Evolutionary conservation across 2,113 vertebrate species (phyloP).

Genomic region (Sorex araneus): DNA sequence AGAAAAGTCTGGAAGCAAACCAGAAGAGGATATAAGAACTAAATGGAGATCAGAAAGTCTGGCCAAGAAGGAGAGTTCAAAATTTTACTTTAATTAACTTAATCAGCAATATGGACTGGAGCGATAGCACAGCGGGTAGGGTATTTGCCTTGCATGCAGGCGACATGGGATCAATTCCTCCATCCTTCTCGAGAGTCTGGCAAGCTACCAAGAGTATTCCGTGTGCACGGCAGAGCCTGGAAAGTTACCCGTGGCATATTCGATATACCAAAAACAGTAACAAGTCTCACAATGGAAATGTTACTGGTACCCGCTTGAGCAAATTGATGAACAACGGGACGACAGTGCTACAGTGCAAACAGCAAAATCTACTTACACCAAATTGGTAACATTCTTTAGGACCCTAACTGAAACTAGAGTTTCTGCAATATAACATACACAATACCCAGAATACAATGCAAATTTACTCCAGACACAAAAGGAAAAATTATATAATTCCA

Average conservation of each 20-base stretch:
- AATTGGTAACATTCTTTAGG: not conserved
- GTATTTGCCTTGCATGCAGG: too few relatives aligned
- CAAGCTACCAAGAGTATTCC: too few relatives aligned
- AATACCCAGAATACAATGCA: constrained; percentile 1
- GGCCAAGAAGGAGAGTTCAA: not conserved
- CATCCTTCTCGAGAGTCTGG: too few relatives aligned
- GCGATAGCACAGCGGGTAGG: too few relatives aligned
- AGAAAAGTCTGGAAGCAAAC: not conserved
- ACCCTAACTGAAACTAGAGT: not conserved
- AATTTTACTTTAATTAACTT: not conserved
- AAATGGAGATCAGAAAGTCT: not conserved
- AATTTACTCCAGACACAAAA: not conserved
- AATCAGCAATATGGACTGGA: not conserved
- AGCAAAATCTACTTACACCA: not conserved
- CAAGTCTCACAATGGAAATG: too few relatives aligned
- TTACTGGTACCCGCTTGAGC: too few relatives aligned
- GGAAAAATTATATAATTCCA: not conserved
- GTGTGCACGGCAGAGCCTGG: too few relatives aligned
- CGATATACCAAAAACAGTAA: too few relatives aligned
- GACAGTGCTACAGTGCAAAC: too few relatives aligned
- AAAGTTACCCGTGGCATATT: too few relatives aligned
- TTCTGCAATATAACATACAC: not conserved
- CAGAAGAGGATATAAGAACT: not conserved
- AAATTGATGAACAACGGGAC: too few relatives aligned
- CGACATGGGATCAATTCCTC: too few relatives aligned